Evolutionary conservation across 2,888 invertebrate genomes (phyloP).

Genomic region (Apamea sordens): DNA sequence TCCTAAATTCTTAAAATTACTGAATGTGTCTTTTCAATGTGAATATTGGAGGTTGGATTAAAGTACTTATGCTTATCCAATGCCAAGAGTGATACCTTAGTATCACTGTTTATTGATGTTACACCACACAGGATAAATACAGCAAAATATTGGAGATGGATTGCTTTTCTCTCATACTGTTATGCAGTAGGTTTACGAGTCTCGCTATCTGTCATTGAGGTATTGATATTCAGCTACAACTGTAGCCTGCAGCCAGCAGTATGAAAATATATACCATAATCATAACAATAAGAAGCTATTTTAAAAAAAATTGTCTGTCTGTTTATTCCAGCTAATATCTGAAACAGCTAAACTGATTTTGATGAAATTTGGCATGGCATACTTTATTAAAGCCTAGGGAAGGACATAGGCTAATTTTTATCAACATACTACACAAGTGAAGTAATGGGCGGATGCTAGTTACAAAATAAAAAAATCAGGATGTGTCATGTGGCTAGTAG

Average conservation of each 20-base stretch:
- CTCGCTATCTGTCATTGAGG: background rate
- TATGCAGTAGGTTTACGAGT: background rate
- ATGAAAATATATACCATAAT: too few species aligned
- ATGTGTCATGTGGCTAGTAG: background rate
- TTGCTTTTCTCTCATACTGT: background rate
- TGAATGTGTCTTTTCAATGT: background rate
- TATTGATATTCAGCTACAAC: background rate
- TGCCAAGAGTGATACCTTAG: background rate
- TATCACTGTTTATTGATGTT: slow-evolving; percentile 1
- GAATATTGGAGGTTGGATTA: background rate
- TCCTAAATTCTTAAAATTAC: slow-evolving; percentile 22
- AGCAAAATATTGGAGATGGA: background rate
- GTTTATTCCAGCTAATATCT: too few species aligned
- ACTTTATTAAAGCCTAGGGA: too few species aligned
- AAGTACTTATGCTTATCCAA: background rate
- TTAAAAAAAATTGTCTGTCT: too few species aligned
- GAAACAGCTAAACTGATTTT: background rate
- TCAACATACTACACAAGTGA: too few species aligned
- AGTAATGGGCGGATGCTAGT: too few species aligned
- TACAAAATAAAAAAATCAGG: background rate
- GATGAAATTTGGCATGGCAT: background rate
- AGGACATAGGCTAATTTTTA: too few species aligned
- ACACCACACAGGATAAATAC: background rate
- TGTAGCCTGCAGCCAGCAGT: too few species aligned
- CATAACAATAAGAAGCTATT: too few species aligned